Base-by-base conservation (phyloP, 2,888 invertebrate species). In the Criorhina ranunculi region DNA sequence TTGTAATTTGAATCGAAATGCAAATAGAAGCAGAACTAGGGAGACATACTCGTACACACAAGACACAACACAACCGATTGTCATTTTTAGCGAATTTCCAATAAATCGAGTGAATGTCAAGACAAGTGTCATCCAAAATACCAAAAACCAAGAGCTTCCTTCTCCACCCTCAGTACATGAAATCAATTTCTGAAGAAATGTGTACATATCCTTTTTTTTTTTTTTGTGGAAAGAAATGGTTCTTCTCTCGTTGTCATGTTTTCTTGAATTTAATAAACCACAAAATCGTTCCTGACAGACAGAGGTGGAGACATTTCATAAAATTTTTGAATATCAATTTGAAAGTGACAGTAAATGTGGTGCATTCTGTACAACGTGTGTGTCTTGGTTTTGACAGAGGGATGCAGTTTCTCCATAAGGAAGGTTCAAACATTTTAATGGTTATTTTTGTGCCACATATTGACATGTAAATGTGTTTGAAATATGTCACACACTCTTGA, bases 61-160 rank as follows among this genome's bases (percentile, higher is more conserved):
- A 4, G n/a, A 46, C 11, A 51, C 19, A 53, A 15, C 19, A 59
- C 15, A 51, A 49, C n/a, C 66, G 29, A 60, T 40, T 67, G 79
- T 79, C 79, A 79, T 24, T 83, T 79, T 17, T 64, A 40, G 72
- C 24, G 62, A 78, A 83, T 79, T 83, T 83, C 19, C 79, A 79
- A 83, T 83, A 83, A 83, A 83, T 78, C 73, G 83, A 73, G 24
- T 55, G 31, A 83, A 62, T 78, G 83, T 78, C 83, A 83, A 31
- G 73, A 78, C 78, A 79, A 75, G 37, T 83, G 83, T 69, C 83
- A 75, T 62, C 31, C 55, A 17, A 44, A 24, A 72, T 72, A 59
- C 66, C 46, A 69, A 77, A 73, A 53, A 67, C 37, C 33, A 15
- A 44, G 46, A 42, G 9, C 33, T 69, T 15, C 8, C 17, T 19